A percentile compares a stretch with the other conserved stretches of the same genome.
Evolutionary conservation across 2,888 invertebrate species (phyloP).

Genomic region (Entomobrya multifasciata): DNA sequence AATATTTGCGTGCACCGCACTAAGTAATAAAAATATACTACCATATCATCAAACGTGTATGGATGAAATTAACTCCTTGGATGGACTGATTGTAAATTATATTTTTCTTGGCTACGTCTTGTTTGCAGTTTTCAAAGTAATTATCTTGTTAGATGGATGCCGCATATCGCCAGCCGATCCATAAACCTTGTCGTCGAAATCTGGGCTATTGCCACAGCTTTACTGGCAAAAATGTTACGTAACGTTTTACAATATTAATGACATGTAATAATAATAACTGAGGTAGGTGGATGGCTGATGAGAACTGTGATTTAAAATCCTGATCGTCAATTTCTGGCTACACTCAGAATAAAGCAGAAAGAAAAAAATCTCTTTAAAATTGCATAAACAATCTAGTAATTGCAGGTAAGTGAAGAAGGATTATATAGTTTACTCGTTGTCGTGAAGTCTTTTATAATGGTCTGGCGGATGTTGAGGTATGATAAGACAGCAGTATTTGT

Average conservation of each 20-base stretch:
- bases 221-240: slow-evolving; percentile 33
- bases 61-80: slow-evolving; percentile 5
- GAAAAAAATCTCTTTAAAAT: slow-evolving; percentile 39
- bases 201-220: slow-evolving; percentile 27
- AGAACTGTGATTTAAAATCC: slow-evolving; percentile 47
- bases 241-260: slow-evolving; percentile 38
- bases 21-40: slow-evolving; percentile 34
- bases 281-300: slow-evolving; percentile 49
- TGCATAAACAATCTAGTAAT: slow-evolving; percentile 23
- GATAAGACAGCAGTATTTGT: background rate
- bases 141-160: slow-evolving; percentile 25
- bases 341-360: background rate
- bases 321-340: slow-evolving; percentile 6
- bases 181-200: slow-evolving; percentile 60
- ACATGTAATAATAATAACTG: slow-evolving; percentile 36
- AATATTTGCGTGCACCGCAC: background rate
- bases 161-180: slow-evolving; percentile 1
- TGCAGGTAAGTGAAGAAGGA: slow-evolving; percentile 11
- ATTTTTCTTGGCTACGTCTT: background rate
- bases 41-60: slow-evolving; percentile 10
- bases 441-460: slow-evolving; percentile 4
- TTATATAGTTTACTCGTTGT: slow-evolving; percentile 6
- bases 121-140: slow-evolving; percentile 30
- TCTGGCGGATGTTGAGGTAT: background rate
- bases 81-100: slow-evolving; percentile 8